Percentiles rank a stretch among this genome's conserved stretches.
Conservation (phyloP, 1,140 invertebrate genomes). For the Triops cancriformis region DNA sequence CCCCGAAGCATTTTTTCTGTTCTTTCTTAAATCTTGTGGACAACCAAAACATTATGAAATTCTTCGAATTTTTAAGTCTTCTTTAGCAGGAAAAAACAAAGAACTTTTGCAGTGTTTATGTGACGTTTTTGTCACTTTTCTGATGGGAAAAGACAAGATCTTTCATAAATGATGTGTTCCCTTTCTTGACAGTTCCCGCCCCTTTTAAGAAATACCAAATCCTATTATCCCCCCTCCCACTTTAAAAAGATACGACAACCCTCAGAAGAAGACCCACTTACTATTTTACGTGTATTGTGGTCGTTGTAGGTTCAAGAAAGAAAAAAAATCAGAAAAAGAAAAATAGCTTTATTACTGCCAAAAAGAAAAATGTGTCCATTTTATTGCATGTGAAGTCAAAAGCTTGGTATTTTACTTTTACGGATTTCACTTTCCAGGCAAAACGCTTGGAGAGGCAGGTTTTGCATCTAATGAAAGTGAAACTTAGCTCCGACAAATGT, state of each 20-base stretch:
- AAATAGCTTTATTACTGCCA: conserved; percentile 11
- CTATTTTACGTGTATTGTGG: conserved; percentile 13
- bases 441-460: too few species aligned
- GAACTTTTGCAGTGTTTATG: not conserved
- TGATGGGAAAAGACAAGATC: not conserved
- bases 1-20: not conserved
- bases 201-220: too few species aligned
- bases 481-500: too few species aligned
- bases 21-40: not conserved
- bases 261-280: not conserved
- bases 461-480: too few species aligned
- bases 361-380: not conserved
- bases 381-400: not conserved
- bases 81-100: not conserved
- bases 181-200: too few species aligned
- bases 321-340: not conserved
- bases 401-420: too few species aligned
- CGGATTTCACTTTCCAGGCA: too few species aligned
- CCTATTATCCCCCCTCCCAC: too few species aligned
- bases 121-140: not conserved
- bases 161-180: too few species aligned
- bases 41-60: not conserved
- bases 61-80: not conserved
- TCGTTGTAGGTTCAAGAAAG: conserved; percentile 11
- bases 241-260: not conserved